Percentiles rank a stretch among this genome's conserved stretches.
Conservation (phyloP, 2,888 invertebrate genomes). For the Tipula unca region DNA sequence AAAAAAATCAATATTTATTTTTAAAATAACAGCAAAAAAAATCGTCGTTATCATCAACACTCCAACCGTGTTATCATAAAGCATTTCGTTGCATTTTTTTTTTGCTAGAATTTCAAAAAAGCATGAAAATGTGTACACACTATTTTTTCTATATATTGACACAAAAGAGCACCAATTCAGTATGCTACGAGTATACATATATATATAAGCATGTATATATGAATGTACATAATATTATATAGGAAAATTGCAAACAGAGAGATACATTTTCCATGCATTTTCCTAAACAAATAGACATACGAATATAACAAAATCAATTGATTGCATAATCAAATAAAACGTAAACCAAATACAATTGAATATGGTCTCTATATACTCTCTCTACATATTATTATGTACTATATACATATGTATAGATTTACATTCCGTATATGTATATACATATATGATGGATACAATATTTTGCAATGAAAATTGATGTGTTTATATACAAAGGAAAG, state of each 20-base stretch:
- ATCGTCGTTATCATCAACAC: not conserved
- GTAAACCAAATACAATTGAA: not conserved
- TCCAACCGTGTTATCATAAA: not conserved
- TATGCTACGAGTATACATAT: not conserved
- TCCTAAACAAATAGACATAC: not conserved
- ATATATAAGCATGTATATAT: too few relatives aligned
- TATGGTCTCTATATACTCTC: not conserved
- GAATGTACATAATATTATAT: too few relatives aligned
- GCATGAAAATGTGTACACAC: not conserved
- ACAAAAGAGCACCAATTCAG: not conserved
- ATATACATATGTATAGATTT: too few relatives aligned
- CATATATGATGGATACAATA: not conserved
- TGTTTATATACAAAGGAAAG: not conserved
- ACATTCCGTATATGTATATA: not conserved
- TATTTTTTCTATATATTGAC: not conserved
- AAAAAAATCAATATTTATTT: not conserved
- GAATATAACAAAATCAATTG: not conserved
- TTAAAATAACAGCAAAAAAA: not conserved
- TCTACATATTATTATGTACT: not conserved
- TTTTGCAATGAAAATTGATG: not conserved
- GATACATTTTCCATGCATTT: not conserved
- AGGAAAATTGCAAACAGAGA: not conserved
- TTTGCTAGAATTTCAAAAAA: not conserved
- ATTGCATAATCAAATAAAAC: not conserved
- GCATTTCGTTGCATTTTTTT: not conserved